These are phyloP conservation scores for Dinothrombium tinctorium DNA, from an alignment of 1,140 invertebrate species.

Conservation along the genomic window DNA sequence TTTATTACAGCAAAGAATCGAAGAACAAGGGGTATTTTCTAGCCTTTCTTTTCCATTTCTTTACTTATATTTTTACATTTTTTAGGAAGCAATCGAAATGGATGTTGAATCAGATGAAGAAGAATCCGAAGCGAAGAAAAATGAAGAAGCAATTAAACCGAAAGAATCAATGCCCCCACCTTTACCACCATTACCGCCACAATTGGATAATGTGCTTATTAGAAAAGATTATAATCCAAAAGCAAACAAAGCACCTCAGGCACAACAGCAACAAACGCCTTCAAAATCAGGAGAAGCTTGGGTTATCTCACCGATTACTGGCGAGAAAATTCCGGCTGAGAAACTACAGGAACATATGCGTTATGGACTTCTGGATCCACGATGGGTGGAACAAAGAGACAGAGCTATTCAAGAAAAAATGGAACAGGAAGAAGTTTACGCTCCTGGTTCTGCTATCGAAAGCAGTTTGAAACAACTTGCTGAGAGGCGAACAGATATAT, in stretches of 20 bases:
- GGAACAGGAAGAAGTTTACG: slow-evolving; percentile 63
- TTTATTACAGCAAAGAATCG: slow-evolving; percentile 42
- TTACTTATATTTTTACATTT: slow-evolving; percentile 3
- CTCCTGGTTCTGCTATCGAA: slow-evolving; percentile 70
- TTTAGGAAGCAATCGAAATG: slow-evolving; percentile 31
- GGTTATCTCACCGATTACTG: slow-evolving; percentile 91
- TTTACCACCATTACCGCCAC: slow-evolving; percentile 50
- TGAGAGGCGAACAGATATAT: slow-evolving; percentile 97
- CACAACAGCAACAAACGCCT: slow-evolving; percentile 27
- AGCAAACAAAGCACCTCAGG: slow-evolving; percentile 25
- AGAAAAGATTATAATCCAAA: slow-evolving; percentile 94
- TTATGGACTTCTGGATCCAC: slow-evolving; percentile 63
- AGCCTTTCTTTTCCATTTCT: slow-evolving; percentile 2
- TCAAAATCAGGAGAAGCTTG: slow-evolving; percentile 50
- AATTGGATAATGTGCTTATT: slow-evolving; percentile 72
- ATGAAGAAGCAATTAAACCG: slow-evolving; percentile 7
- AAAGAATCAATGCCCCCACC: slow-evolving; percentile 20
- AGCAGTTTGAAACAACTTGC: slow-evolving; percentile 84
- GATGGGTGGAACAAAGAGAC: slow-evolving; percentile 92
- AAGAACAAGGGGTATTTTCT: slow-evolving; percentile 20
- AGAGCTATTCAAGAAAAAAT: slow-evolving; percentile 54
- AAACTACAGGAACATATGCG: slow-evolving; percentile 95
- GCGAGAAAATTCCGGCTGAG: slow-evolving; percentile 82
- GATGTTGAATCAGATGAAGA: slow-evolving; percentile 52
- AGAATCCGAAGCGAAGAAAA: slow-evolving; percentile 31